Evolutionary conservation across 23 tunicate genomes (phyloP).

Genomic region (Oikopleura dioica): DNA sequence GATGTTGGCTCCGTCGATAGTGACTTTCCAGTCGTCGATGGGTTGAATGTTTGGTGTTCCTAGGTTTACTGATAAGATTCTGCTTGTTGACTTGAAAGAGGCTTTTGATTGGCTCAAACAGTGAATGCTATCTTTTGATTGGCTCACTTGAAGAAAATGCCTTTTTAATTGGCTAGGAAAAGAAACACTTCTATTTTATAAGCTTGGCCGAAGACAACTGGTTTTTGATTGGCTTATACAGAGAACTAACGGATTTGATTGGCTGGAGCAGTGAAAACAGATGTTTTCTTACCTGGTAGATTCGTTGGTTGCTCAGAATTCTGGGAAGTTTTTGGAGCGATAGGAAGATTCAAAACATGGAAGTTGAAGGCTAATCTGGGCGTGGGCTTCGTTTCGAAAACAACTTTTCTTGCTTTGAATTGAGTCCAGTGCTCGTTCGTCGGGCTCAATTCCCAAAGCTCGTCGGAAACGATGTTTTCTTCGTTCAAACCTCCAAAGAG

Average conservation of each 20-base stretch:
- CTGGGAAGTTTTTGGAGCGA: too few relatives aligned
- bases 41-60: background rate
- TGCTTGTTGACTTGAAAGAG: too few relatives aligned
- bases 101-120: too few relatives aligned
- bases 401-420: background rate
- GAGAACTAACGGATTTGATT: background rate
- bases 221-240: too few relatives aligned
- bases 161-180: too few relatives aligned
- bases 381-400: conserved; percentile 4
- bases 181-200: too few relatives aligned
- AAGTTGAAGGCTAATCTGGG: background rate
- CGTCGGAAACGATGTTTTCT: background rate
- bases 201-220: too few relatives aligned
- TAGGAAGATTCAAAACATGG: background rate
- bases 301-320: too few relatives aligned
- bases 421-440: too few relatives aligned
- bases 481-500: background rate
- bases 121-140: too few relatives aligned
- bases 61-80: too few relatives aligned
- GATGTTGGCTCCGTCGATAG: background rate
- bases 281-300: background rate
- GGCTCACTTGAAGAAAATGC: too few relatives aligned
- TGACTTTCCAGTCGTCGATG: conserved; percentile 7
- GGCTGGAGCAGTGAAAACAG: background rate
- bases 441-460: background rate